Percentiles rank a stretch among this genome's conserved stretches.
phyloP scores from a whole-genome alignment of 2,797 vertebrate genomes.

The Sorex maritimensis region DNA sequence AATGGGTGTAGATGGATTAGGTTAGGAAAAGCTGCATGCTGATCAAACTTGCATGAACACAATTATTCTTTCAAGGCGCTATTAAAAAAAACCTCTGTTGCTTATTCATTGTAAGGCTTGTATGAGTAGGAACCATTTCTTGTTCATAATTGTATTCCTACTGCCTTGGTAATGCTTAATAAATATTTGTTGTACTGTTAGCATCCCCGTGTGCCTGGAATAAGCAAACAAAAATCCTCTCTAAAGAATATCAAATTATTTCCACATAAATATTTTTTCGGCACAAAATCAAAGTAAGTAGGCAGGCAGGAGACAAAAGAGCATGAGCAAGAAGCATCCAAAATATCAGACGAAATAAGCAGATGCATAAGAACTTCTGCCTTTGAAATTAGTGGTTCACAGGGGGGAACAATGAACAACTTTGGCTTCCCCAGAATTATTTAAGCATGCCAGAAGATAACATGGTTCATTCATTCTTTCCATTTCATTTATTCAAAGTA shows the following conservation, averaged over 20 bases:
- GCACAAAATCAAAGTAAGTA: slow-evolving; percentile 32
- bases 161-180: neutral
- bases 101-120: slow-evolving; percentile 66
- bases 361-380: neutral
- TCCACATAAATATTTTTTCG: slow-evolving; percentile 50
- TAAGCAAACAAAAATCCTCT: slow-evolving; percentile 71
- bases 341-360: slow-evolving; percentile 49
- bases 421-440: slow-evolving; percentile 2
- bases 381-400: slow-evolving; percentile 47
- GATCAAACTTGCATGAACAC: slow-evolving; percentile 42
- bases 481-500: slow-evolving; percentile 46
- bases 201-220: slow-evolving; percentile 20
- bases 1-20: neutral
- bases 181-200: slow-evolving; percentile 66
- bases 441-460: slow-evolving; percentile 4
- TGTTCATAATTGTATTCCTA: slow-evolving; percentile 64
- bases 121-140: slow-evolving; percentile 42
- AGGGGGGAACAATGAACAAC: slow-evolving; percentile 14
- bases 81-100: slow-evolving; percentile 15
- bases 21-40: slow-evolving; percentile 49
- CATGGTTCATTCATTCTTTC: too few relatives aligned
- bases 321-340: slow-evolving; percentile 39
- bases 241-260: slow-evolving; percentile 62
- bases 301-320: slow-evolving; percentile 27
- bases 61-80: slow-evolving; percentile 69